Percentiles rank a stretch among this genome's conserved stretches.
phyloP scores from a whole-genome alignment of 2,113 vertebrate species.

The Poicephalus meyeri region DNA sequence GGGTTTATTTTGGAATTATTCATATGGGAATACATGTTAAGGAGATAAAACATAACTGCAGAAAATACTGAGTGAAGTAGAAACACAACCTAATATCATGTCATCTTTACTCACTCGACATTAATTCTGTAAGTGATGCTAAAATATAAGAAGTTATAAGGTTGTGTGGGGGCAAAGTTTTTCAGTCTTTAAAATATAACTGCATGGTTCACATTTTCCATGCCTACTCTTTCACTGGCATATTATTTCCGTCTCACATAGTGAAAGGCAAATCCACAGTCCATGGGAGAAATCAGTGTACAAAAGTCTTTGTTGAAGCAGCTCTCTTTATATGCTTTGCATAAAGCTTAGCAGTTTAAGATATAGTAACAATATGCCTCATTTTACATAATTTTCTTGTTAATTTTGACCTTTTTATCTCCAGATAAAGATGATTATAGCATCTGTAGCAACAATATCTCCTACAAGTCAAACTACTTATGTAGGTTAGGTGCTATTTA shows the following conservation, averaged over 20 bases:
- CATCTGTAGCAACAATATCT: neutral
- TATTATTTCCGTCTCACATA: neutral
- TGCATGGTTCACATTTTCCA: neutral
- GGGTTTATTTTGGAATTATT: neutral
- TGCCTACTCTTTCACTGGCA: neutral
- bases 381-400: neutral
- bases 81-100: neutral
- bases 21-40: neutral
- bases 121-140: neutral
- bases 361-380: neutral
- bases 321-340: neutral
- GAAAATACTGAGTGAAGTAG: neutral
- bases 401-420: neutral
- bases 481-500: neutral
- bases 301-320: conserved; percentile 1
- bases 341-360: neutral
- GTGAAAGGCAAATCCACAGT: neutral
- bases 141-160: neutral
- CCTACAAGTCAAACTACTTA: neutral
- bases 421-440: neutral
- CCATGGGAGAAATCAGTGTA: neutral
- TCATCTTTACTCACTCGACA: neutral
- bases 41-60: neutral
- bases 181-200: neutral
- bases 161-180: neutral